These are phyloP conservation scores for Euura lappo DNA, from an alignment of 1,140 invertebrate genomes.

Conservation along the genomic window DNA sequence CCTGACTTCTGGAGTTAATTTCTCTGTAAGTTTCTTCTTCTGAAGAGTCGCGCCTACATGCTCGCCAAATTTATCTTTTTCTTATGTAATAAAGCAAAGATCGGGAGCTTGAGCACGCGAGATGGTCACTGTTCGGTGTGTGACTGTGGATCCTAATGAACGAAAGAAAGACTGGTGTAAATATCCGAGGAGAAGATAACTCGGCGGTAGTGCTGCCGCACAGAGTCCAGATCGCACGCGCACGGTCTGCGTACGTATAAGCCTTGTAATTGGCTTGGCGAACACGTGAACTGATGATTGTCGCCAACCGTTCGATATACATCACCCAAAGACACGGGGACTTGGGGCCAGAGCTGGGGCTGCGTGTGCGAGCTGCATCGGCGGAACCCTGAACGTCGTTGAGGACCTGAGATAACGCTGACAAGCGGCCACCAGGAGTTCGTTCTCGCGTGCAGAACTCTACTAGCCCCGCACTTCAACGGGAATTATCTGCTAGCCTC, in stretches of 20 bases:
- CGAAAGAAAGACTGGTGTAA: not conserved
- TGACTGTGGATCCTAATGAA: not conserved
- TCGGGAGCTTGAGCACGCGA: no score
- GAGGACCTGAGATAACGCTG: slow-evolving; percentile 39
- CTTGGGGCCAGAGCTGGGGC: slow-evolving; percentile 27
- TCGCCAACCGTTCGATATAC: slow-evolving; percentile 47
- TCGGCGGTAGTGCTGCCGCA: not conserved
- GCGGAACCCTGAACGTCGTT: not conserved
- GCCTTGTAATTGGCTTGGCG: slow-evolving; percentile 48
- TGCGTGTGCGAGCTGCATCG: not conserved
- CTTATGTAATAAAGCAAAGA: no score
- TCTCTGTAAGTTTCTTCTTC: no score
- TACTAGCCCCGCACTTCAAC: slow-evolving; percentile 14
- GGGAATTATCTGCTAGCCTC: not conserved
- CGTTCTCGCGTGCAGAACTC: slow-evolving; percentile 43
- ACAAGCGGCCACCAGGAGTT: slow-evolving; percentile 42
- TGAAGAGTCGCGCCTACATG: no score
- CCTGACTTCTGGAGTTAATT: no score
- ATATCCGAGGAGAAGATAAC: not conserved
- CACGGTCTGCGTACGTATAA: slow-evolving; percentile 7
- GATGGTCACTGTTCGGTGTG: not conserved
- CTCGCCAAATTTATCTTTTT: no score
- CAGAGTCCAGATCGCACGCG: not conserved
- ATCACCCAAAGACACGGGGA: slow-evolving; percentile 38
- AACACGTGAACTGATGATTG: slow-evolving; percentile 38